Base-by-base conservation (phyloP, 1,140 invertebrate genomes). In the Diuraphis noxia region DNA sequence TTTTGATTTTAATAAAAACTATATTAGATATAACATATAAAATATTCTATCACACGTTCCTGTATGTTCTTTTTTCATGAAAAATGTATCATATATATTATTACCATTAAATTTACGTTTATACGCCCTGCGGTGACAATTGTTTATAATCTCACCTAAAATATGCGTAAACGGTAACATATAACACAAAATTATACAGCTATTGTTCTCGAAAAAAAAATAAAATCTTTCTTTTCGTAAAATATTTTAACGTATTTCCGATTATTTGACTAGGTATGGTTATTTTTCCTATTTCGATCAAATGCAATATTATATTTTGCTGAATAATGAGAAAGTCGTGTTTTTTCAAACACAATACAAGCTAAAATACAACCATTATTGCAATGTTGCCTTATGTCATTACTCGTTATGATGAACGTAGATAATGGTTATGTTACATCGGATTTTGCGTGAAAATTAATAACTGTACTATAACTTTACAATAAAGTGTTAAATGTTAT, bases 401-500 rank as follows among this genome's bases (percentile, higher is more conserved):
- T 52, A 86, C n/a, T 36, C 82, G 17, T 49, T 86, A 52, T 52
- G 23, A 38, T 52, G 85, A 86, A 86, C 38, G 17, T 9, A 43
- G 43, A 81, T 40, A 49, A 49, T 86, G 19, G 84, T 36, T 40
- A 30, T 40, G 36, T 63, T 56, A n/a, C 13, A 63, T 19, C 38
- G 86, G 49, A 88, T 40, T 88, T 88, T 38, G 6, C 36, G 38
- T 63, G 25, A 40, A 88, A 88, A 88, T 88, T 56, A 88, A 88
- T 88, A 88, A 88, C 86, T 40, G 86, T 88, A 88, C 36, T 43
- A n/a, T 4, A 17, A 72, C 56, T 72, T 7, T 84, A 85, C 40
- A 85, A 46, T 46, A 82, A 13, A 56, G 36, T 63, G 86, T 88
- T 88, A 63, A 63, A 88, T 40, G 21, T 88, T 88, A 63, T 88